phyloP scores from a whole-genome alignment of 2,888 invertebrate species.

The Eilema depressum region DNA sequence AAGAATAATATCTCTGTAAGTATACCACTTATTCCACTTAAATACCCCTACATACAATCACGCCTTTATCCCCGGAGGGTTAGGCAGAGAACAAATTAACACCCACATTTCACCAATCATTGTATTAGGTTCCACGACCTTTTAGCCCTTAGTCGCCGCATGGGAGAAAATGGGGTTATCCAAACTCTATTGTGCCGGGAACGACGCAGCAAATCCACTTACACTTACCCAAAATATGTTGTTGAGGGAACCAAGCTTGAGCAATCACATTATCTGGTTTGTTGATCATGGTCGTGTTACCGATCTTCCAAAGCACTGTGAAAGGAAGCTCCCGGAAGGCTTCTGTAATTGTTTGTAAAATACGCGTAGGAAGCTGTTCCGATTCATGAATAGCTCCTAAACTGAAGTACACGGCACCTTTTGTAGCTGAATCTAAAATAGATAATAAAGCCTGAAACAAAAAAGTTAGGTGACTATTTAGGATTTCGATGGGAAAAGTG shows the following conservation, averaged over 20 bases:
- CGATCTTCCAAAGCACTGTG: constrained; percentile 85
- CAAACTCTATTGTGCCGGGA: no score
- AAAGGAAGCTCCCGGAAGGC: constrained; percentile 82
- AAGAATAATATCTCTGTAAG: not conserved
- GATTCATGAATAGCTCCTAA: constrained; percentile 83
- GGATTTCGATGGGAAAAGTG: no score
- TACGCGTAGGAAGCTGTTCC: constrained; percentile 70
- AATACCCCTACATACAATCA: no score
- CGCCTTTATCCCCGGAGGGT: no score
- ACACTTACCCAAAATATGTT: constrained; percentile 83
- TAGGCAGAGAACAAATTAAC: no score
- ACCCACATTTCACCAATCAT: no score
- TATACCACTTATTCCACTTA: no score
- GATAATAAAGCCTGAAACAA: constrained; percentile 70
- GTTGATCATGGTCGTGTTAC: constrained; percentile 72
- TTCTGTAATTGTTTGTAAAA: constrained; percentile 74
- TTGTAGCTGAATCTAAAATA: constrained; percentile 72
- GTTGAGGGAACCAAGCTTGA: constrained; percentile 85
- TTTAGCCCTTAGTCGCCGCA: no score
- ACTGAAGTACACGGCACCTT: constrained; percentile 83
- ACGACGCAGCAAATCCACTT: no score
- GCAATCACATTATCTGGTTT: constrained; percentile 79
- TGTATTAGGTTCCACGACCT: no score
- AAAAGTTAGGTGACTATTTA: not conserved
- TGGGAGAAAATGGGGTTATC: no score